These are phyloP conservation scores for Suillia variegata DNA, from an alignment of 2,888 invertebrate species.

Conservation along the genomic window DNA sequence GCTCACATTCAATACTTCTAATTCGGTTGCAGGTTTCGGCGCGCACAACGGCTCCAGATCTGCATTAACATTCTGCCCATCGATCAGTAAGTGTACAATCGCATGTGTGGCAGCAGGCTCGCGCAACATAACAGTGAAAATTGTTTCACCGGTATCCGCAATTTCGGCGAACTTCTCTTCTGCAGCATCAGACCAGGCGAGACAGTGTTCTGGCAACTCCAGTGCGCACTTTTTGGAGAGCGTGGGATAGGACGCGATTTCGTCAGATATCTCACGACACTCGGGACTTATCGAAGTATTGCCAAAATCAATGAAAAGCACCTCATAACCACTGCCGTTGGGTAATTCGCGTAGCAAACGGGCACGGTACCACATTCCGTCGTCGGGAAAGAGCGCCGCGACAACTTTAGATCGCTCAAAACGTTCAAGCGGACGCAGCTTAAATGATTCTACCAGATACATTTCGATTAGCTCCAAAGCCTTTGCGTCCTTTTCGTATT, in stretches of 20 bases:
- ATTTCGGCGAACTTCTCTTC: constrained; percentile 71
- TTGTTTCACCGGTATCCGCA: constrained; percentile 71
- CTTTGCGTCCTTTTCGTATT: constrained; percentile 69
- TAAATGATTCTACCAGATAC: constrained; percentile 65
- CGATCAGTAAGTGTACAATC: constrained; percentile 69
- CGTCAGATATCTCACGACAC: constrained; percentile 67
- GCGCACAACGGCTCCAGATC: constrained; percentile 66
- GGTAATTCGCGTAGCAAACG: constrained; percentile 66
- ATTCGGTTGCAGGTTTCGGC: constrained; percentile 33
- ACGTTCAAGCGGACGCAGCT: constrained; percentile 62
- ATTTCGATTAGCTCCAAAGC: constrained; percentile 68
- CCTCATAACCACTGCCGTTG: constrained; percentile 65
- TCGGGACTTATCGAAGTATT: constrained; percentile 67
- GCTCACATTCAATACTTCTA: constrained; percentile 28
- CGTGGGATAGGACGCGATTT: constrained; percentile 66
- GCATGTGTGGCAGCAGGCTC: constrained; percentile 71
- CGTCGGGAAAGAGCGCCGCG: constrained; percentile 71
- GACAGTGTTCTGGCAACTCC: constrained; percentile 65
- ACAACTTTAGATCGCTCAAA: constrained; percentile 65
- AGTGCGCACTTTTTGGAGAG: constrained; percentile 69
- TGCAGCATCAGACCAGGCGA: constrained; percentile 71
- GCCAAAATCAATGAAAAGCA: constrained; percentile 73
- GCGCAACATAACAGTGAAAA: constrained; percentile 72
- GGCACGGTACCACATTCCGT: constrained; percentile 72
- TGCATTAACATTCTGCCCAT: constrained; percentile 67